A percentile compares a stretch with the other conserved stretches of the same genome.
These are phyloP conservation scores for Lates calcarifer DNA, from an alignment of 2,113 vertebrate species.

Conservation along the genomic window DNA sequence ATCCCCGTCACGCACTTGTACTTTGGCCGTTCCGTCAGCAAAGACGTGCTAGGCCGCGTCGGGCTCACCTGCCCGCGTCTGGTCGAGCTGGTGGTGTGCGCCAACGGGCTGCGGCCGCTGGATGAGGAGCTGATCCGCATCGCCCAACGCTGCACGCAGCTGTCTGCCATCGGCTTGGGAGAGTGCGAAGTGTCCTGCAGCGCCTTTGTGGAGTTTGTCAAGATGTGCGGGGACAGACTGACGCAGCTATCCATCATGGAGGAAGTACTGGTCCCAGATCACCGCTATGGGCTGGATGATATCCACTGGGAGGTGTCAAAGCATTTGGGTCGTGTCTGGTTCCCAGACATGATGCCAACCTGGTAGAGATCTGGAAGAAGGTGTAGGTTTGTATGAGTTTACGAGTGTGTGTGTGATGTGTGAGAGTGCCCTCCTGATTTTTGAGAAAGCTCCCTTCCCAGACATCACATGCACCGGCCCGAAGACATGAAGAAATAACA, in stretches of 20 bases:
- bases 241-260: slow-evolving; percentile 98
- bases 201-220: slow-evolving; percentile 98
- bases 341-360: slow-evolving; percentile 99
- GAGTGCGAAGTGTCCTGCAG: slow-evolving; percentile 98
- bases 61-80: slow-evolving; percentile 94
- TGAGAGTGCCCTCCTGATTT: neutral
- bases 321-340: slow-evolving; percentile 96
- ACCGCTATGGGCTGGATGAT: slow-evolving; percentile 94
- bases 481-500: slow-evolving; percentile 20
- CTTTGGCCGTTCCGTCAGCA: slow-evolving; percentile 95
- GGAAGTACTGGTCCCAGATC: slow-evolving; percentile 96
- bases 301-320: slow-evolving; percentile 99
- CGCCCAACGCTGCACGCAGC: slow-evolving; percentile 92
- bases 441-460: neutral
- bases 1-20: slow-evolving; percentile 95
- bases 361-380: slow-evolving; percentile 85
- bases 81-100: slow-evolving; percentile 96
- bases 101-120: slow-evolving; percentile 93
- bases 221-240: slow-evolving; percentile 95
- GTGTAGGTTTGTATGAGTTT: neutral
- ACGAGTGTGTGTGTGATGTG: too few relatives aligned
- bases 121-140: slow-evolving; percentile 97
- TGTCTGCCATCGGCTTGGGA: slow-evolving; percentile 94
- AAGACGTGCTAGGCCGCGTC: slow-evolving; percentile 96
- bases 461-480: too few relatives aligned